These are phyloP conservation scores for Paraplagusia blochii DNA, from an alignment of 2,113 vertebrate species.

Conservation along the genomic window DNA sequence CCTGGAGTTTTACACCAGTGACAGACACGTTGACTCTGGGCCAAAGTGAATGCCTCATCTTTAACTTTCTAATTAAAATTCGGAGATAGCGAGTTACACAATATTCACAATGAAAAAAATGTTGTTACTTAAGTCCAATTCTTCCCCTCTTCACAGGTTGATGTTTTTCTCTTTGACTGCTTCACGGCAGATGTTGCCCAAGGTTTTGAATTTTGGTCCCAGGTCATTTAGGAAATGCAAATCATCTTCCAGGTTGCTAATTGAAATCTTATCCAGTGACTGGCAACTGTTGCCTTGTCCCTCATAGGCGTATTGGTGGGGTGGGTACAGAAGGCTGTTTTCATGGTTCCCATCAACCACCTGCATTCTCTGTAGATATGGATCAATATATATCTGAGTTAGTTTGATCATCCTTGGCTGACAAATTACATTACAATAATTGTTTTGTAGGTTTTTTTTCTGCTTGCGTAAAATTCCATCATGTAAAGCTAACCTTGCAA, in stretches of 20 bases:
- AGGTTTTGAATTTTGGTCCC: slow-evolving; percentile 62
- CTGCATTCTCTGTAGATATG: slow-evolving; percentile 61
- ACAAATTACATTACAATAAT: neutral
- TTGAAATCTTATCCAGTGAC: slow-evolving; percentile 61
- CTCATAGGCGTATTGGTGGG: slow-evolving; percentile 67
- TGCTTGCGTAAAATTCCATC: neutral
- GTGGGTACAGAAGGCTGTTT: slow-evolving; percentile 9
- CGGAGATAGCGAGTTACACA: too few relatives aligned
- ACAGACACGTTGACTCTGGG: too few relatives aligned
- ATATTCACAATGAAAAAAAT: too few relatives aligned
- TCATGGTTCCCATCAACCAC: neutral
- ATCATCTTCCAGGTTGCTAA: slow-evolving; percentile 31
- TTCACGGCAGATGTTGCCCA: slow-evolving; percentile 54
- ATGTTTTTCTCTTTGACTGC: slow-evolving; percentile 23
- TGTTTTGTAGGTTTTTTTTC: neutral
- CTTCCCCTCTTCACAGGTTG: slow-evolving; percentile 24
- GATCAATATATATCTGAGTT: neutral
- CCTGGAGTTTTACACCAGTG: too few relatives aligned
- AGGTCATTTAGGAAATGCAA: slow-evolving; percentile 64
- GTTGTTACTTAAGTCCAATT: neutral
- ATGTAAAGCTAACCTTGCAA: slow-evolving; percentile 47
- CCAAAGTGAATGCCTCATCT: too few relatives aligned
- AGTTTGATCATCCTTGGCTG: neutral
- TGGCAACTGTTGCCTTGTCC: slow-evolving; percentile 50
- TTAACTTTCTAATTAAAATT: too few relatives aligned